Base-by-base conservation (phyloP, 2,113 vertebrate genomes). In the Lophotis ruficrista region DNA sequence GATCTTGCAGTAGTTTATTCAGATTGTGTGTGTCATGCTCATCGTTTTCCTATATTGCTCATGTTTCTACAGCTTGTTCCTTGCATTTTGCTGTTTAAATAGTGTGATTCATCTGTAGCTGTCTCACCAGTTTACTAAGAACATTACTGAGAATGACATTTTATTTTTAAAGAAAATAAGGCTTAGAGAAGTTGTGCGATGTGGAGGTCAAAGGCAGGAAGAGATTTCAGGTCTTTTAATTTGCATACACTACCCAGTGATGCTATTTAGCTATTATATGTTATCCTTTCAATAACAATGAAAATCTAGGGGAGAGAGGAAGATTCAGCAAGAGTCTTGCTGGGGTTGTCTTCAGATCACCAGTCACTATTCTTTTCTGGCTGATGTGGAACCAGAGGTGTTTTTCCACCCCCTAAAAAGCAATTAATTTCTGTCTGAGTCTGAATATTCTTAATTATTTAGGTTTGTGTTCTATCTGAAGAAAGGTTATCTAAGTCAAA, bases 141-240 rank as follows among this genome's bases (percentile, higher is more conserved):
- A 58, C 0, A 10, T 45, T 69, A 43, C 45, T 66, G 57, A 84
- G 77, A 93, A 73, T 61, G 64, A 43, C 62, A 56, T 83, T 96
- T 87, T 86, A 50, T 61, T 66, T 90, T 85, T 72, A 64, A 64
- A 73, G 58, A 91, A 96, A 93, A 62, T 58, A 80, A 88, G 47
- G 28, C 64, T 83, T 77, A 47, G 48, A 83, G 68, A 94, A 88
- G 31, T 69, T 88, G 25, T 0, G 0, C 30, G 48, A 71, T 57
- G 48, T 23, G 33, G 31, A 83, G 58, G 90, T 96, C 75, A 88
- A 90, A 90, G 50, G 30, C 64, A 70, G 66, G 15, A 77, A 66
- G 38, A 93, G 6, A 83, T 66, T 90, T 71, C 33, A 51, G 68
- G 25, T 83, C 71, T 80, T 47, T 33, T 58, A 35, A 80, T 94